Evolutionary conservation across 2,113 vertebrate species (phyloP).

Genomic region (Oncorhynchus gorbuscha): DNA sequence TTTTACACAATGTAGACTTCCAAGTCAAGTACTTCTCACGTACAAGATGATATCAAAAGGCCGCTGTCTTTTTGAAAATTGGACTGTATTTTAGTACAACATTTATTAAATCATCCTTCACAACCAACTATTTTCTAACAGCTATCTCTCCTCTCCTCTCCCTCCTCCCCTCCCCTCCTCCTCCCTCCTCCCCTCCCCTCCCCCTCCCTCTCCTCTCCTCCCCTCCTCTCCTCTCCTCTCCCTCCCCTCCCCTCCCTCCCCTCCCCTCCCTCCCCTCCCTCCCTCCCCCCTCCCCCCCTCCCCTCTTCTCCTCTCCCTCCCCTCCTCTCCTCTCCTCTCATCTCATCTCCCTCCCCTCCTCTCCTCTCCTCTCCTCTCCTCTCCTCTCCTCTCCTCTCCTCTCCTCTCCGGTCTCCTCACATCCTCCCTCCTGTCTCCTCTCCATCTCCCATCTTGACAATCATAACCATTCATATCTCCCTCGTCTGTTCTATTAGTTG

Average conservation of each 20-base stretch:
- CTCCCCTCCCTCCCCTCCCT: no score
- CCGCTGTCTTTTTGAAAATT: neutral
- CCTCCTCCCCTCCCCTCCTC: neutral
- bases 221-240: neutral
- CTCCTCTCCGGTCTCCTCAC: no score
- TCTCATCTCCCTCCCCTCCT: neutral
- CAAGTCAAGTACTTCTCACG: no score
- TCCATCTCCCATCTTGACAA: conserved; percentile 37
- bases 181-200: no score
- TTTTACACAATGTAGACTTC: neutral
- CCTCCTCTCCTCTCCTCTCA: neutral
- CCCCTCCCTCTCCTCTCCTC: neutral
- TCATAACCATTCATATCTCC: conserved; percentile 24
- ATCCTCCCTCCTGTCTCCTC: conserved; percentile 16
- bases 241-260: no score
- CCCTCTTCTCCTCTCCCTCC: no score
- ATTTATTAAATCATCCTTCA: conserved; percentile 59
- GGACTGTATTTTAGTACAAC: conserved; percentile 17
- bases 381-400: neutral
- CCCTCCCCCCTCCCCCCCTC: fast-evolving
- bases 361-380: no score
- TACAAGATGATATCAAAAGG: no score
- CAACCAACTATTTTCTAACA: conserved; percentile 47
- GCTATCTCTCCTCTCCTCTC: conserved; percentile 29
- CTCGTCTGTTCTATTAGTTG: conserved; percentile 41